These are phyloP conservation scores for Corythornis madagascariensis DNA, from an alignment of 2,113 vertebrate species.

Conservation along the genomic window DNA sequence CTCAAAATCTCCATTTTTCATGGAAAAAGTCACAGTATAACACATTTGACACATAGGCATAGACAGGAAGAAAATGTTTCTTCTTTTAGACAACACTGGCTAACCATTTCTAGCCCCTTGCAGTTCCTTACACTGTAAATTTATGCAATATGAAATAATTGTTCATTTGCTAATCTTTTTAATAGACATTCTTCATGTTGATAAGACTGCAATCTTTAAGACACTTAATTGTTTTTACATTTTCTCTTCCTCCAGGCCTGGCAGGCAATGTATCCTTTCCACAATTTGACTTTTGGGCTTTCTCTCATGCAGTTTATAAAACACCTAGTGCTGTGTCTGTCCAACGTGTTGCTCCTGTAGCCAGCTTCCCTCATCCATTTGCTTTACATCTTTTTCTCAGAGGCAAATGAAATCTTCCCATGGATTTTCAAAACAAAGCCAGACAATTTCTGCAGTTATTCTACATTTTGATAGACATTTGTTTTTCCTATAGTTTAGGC, in stretches of 20 bases:
- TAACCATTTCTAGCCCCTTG: background rate
- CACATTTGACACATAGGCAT: background rate
- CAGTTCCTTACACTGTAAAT: background rate
- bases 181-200: background rate
- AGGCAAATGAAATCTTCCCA: background rate
- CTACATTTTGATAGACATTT: background rate
- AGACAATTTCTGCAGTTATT: background rate
- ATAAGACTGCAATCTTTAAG: background rate
- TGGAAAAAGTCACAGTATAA: background rate
- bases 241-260: conserved; percentile 6
- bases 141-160: background rate
- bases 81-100: background rate
- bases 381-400: background rate
- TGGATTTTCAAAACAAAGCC: background rate
- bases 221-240: conserved; percentile 10
- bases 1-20: background rate
- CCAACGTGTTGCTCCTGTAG: background rate
- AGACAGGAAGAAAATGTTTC: background rate
- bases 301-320: background rate
- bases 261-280: background rate
- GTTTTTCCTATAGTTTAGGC: background rate
- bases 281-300: background rate
- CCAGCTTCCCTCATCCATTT: background rate
- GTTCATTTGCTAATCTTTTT: background rate
- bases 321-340: background rate